Percentiles rank a stretch among this genome's conserved stretches.
Conservation (phyloP, 2,797 vertebrate species). For the Poeciliopsis infans region DNA sequence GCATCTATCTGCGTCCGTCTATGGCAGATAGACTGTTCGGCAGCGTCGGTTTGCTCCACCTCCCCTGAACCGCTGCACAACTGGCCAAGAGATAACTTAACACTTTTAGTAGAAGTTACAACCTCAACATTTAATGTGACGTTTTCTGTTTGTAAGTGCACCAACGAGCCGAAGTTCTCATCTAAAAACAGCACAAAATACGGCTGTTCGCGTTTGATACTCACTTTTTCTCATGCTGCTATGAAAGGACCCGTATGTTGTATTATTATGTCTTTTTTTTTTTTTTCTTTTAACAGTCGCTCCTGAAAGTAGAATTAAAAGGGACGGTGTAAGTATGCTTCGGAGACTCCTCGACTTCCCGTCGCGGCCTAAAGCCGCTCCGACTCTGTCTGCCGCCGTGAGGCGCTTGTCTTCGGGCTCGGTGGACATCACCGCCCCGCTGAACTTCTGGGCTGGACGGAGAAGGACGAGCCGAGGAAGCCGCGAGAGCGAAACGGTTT, state of each 20-base stretch:
- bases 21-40: background rate
- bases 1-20: background rate
- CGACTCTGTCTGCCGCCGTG: slow-evolving; percentile 44
- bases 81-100: background rate
- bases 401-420: slow-evolving; percentile 82
- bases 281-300: slow-evolving; percentile 9
- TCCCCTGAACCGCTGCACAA: background rate
- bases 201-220: background rate
- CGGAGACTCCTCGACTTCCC: slow-evolving; percentile 36
- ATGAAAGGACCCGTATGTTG: background rate
- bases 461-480: slow-evolving; percentile 76
- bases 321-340: slow-evolving; percentile 41
- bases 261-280: background rate
- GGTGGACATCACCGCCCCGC: slow-evolving; percentile 76
- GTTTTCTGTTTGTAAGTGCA: background rate
- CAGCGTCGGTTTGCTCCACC: slow-evolving; percentile 9
- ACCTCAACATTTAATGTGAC: background rate
- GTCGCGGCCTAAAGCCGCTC: slow-evolving; percentile 23
- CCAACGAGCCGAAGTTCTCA: background rate
- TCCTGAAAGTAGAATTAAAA: background rate
- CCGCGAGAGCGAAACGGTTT: slow-evolving; percentile 78
- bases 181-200: background rate
- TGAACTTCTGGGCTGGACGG: slow-evolving; percentile 89
- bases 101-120: background rate
- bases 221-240: background rate